Conservation (phyloP, 2,113 vertebrate species). For the Sorex araneus region DNA sequence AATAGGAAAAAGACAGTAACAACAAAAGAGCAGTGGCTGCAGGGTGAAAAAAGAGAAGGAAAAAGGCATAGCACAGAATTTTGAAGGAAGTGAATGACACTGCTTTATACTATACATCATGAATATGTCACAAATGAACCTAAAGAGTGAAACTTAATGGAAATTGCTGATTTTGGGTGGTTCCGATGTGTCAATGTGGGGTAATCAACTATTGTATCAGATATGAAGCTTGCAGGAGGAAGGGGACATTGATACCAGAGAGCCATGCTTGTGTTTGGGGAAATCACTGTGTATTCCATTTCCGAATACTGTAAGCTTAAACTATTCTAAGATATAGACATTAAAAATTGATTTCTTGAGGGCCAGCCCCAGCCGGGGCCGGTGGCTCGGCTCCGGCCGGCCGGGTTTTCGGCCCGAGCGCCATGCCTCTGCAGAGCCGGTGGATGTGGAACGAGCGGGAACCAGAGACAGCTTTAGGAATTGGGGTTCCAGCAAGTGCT, state of each 20-base stretch:
- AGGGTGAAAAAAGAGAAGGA: background rate
- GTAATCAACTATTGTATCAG: background rate
- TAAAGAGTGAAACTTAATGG: background rate
- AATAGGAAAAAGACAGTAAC: background rate
- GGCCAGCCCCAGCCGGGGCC: no score
- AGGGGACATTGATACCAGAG: background rate
- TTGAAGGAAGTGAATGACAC: background rate
- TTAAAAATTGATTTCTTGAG: background rate
- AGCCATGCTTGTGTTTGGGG: background rate
- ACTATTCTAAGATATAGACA: background rate
- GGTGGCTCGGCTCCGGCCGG: no score
- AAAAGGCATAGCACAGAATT: background rate
- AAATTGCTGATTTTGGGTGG: background rate
- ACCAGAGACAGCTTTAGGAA: no score
- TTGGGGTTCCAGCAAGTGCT: no score
- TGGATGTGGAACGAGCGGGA: no score
- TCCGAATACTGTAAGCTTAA: background rate
- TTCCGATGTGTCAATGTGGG: background rate
- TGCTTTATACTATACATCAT: background rate
- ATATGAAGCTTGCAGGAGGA: background rate
- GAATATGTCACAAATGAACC: background rate
- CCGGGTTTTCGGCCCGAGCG: no score
- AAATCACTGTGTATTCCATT: background rate
- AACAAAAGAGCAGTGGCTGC: background rate
- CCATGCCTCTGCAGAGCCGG: no score